These are phyloP conservation scores for Agonopterix arenella DNA, from an alignment of 2,888 invertebrate species.

Conservation along the genomic window DNA sequence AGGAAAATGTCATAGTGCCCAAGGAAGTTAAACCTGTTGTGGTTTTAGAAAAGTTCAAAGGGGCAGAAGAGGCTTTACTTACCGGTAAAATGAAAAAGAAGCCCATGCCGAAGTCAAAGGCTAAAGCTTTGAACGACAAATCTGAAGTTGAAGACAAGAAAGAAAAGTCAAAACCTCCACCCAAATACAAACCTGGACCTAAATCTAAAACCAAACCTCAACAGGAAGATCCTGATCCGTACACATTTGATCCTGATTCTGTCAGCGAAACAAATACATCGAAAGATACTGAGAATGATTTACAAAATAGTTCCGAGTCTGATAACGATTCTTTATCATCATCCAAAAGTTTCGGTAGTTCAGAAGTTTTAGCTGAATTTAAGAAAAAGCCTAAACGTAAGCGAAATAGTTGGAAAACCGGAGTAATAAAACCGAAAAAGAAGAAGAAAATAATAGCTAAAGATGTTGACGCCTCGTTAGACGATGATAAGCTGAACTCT, in stretches of 20 bases:
- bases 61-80: slow-evolving; percentile 15
- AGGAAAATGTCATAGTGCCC: slow-evolving; percentile 15
- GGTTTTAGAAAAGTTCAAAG: slow-evolving; percentile 42
- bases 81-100: slow-evolving; percentile 34
- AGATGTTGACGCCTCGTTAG: slow-evolving; percentile 11
- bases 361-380: slow-evolving; percentile 36
- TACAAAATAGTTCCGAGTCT: slow-evolving; percentile 35
- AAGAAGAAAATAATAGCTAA: slow-evolving; percentile 39
- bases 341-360: slow-evolving; percentile 42
- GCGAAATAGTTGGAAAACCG: slow-evolving; percentile 48
- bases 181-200: slow-evolving; percentile 41
- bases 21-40: slow-evolving; percentile 35
- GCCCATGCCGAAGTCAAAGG: slow-evolving; percentile 34
- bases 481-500: slow-evolving; percentile 9
- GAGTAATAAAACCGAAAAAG: slow-evolving; percentile 52
- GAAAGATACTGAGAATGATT: slow-evolving; percentile 29
- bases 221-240: slow-evolving; percentile 40
- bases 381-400: slow-evolving; percentile 52
- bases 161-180: slow-evolving; percentile 13
- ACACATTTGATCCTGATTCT: slow-evolving; percentile 55
- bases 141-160: slow-evolving; percentile 11
- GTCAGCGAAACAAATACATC: slow-evolving; percentile 28
- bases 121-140: slow-evolving; percentile 13
- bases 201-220: slow-evolving; percentile 44
- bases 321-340: slow-evolving; percentile 49